Conservation (phyloP, 1,140 invertebrate species). For the Bathynomus jamesi region DNA sequence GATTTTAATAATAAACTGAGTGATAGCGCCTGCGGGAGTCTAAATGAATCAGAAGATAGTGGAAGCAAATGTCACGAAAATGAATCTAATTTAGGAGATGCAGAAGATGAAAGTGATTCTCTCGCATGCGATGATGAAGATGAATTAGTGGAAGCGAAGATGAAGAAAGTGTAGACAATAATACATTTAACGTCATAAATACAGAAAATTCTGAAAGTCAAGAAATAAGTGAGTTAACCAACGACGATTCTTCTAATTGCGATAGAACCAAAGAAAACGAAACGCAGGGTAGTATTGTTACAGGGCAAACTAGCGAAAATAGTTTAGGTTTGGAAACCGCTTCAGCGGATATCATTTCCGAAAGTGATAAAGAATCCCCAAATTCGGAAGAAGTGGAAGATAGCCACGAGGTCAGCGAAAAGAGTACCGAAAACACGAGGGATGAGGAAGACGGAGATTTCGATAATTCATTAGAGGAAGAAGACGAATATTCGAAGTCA, state of each 20-base stretch:
- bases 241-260: constrained; percentile 15
- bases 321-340: constrained; percentile 3
- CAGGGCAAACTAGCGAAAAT: not conserved
- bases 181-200: constrained; percentile 26
- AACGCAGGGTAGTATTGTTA: not conserved
- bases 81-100: not conserved
- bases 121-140: not conserved
- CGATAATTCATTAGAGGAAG: not conserved
- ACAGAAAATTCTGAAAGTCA: constrained; percentile 28
- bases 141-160: not conserved
- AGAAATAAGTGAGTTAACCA: constrained; percentile 21
- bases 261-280: constrained; percentile 1
- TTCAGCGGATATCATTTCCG: constrained; percentile 6
- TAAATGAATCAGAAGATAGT: not conserved
- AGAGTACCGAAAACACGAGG: no score
- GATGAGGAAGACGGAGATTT: not conserved
- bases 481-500: not conserved
- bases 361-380: constrained; percentile 10
- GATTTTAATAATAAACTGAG: not conserved
- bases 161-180: constrained; percentile 24
- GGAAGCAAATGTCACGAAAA: not conserved
- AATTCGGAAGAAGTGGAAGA: constrained; percentile 18
- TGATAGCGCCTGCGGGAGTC: not conserved
- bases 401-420: not conserved
- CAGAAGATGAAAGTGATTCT: not conserved